Percentiles rank a stretch among this genome's conserved stretches.
phyloP scores from a whole-genome alignment of 2,797 vertebrate genomes.

The Mormyrus proboscirostris region DNA sequence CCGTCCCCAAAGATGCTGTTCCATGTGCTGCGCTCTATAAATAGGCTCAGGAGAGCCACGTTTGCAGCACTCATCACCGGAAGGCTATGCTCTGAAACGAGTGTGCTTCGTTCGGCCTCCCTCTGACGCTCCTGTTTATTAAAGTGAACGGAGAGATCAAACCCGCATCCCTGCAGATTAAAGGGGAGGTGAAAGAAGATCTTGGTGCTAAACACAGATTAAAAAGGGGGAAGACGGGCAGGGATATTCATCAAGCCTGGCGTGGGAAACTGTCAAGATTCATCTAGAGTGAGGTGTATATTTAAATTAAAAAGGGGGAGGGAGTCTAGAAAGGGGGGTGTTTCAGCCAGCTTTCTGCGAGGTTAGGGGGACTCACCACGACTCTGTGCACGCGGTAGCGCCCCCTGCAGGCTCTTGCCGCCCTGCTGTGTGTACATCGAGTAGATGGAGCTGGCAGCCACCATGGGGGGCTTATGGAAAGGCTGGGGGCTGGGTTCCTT shows the following conservation, averaged over 20 bases:
- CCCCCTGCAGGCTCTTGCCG: conserved; percentile 73
- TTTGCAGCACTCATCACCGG: not conserved
- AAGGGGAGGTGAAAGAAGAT: not conserved
- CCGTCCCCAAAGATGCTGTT: not conserved
- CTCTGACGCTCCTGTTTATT: not conserved
- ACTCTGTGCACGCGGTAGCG: conserved; percentile 59
- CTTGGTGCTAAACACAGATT: not conserved
- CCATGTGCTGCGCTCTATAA: not conserved
- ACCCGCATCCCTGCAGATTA: not conserved
- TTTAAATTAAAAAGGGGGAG: not conserved
- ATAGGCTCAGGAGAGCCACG: not conserved
- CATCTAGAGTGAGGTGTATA: not conserved
- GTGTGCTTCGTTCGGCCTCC: not conserved
- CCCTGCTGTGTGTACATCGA: conserved; percentile 84
- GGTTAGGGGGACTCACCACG: conserved; percentile 62
- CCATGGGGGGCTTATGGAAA: conserved; percentile 77
- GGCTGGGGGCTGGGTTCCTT: conserved; percentile 67
- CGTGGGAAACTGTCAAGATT: not conserved
- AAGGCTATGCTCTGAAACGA: not conserved
- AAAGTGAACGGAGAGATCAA: not conserved
- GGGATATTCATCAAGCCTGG: not conserved
- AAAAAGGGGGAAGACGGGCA: not conserved
- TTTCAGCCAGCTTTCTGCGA: not conserved
- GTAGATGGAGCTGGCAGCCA: conserved; percentile 88
- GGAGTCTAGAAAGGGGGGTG: not conserved